Evolutionary conservation across 2,888 invertebrate genomes (phyloP).

Genomic region (Drosophila parthenogenetica): DNA sequence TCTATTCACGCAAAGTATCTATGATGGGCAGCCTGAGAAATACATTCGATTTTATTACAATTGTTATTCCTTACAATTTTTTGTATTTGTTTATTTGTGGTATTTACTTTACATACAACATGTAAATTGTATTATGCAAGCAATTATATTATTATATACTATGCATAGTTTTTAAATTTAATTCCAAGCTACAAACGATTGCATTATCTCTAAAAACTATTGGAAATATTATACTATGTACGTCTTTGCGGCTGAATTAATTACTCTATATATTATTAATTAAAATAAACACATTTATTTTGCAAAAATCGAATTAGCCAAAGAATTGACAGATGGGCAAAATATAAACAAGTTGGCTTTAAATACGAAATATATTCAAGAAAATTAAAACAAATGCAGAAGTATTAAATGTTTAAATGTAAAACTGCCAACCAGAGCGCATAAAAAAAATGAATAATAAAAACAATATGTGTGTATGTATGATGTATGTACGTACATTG

Average conservation of each 20-base stretch:
- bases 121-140: conserved; percentile 63
- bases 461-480: conserved; percentile 18
- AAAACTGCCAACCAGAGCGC: conserved; percentile 37
- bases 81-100: conserved; percentile 23
- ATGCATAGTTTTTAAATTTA: conserved; percentile 42
- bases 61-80: conserved; percentile 37
- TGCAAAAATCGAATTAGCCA: conserved; percentile 71
- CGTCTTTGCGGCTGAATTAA: conserved; percentile 33
- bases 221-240: conserved; percentile 33
- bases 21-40: conserved; percentile 21
- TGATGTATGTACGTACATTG: conserved; percentile 11
- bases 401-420: conserved; percentile 34
- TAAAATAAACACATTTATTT: conserved; percentile 39
- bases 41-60: conserved; percentile 71
- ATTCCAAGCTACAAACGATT: conserved; percentile 45
- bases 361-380: conserved; percentile 45
- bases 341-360: conserved; percentile 64
- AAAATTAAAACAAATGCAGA: conserved; percentile 16
- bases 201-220: conserved; percentile 44
- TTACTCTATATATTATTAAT: conserved; percentile 24
- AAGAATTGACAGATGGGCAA: conserved; percentile 68
- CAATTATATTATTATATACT: conserved; percentile 55
- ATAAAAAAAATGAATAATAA: conserved; percentile 28
- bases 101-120: conserved; percentile 37
- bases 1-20: conserved; percentile 18